Evolutionary conservation across 2,797 vertebrate genomes (phyloP).

Genomic region (Craterocephalus amniculus): DNA sequence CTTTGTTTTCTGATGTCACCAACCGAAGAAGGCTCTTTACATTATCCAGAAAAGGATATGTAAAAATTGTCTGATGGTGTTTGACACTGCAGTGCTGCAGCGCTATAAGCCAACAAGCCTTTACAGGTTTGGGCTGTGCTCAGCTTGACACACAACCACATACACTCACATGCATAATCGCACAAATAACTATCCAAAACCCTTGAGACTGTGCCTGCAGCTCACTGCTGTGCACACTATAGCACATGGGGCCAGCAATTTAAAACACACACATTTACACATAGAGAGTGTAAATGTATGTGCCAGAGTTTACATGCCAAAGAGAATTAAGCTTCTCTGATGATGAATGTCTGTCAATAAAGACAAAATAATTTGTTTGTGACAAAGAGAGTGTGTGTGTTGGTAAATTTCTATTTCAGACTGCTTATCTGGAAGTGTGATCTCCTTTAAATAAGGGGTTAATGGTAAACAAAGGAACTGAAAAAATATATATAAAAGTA

Average conservation of each 20-base stretch:
- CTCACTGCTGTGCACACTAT: conserved; percentile 10
- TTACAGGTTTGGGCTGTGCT: conserved; percentile 25
- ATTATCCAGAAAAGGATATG: conserved; percentile 2
- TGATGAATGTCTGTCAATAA: conserved; percentile 39
- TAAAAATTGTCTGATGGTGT: conserved; percentile 11
- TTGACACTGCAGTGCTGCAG: conserved; percentile 14
- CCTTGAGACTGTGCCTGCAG: conserved; percentile 24
- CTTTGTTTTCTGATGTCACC: neutral
- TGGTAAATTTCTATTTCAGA: conserved; percentile 14
- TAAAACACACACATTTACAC: conserved; percentile 11
- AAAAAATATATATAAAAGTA: neutral
- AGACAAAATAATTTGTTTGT: conserved; percentile 1
- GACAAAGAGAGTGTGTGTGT: neutral
- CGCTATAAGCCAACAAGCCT: conserved; percentile 24
- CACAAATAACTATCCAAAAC: conserved; percentile 32
- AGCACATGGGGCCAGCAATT: conserved; percentile 14
- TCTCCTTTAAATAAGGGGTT: conserved; percentile 22
- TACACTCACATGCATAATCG: conserved; percentile 16
- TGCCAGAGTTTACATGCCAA: conserved; percentile 25
- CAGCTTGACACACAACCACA: conserved; percentile 11
- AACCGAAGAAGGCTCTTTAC: neutral
- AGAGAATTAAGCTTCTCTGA: conserved; percentile 40
- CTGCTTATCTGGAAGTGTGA: conserved; percentile 18
- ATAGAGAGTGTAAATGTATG: neutral
- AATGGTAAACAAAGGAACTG: neutral